phyloP scores from a whole-genome alignment of 2,888 invertebrate genomes.

The Pristionchus japonicus region DNA sequence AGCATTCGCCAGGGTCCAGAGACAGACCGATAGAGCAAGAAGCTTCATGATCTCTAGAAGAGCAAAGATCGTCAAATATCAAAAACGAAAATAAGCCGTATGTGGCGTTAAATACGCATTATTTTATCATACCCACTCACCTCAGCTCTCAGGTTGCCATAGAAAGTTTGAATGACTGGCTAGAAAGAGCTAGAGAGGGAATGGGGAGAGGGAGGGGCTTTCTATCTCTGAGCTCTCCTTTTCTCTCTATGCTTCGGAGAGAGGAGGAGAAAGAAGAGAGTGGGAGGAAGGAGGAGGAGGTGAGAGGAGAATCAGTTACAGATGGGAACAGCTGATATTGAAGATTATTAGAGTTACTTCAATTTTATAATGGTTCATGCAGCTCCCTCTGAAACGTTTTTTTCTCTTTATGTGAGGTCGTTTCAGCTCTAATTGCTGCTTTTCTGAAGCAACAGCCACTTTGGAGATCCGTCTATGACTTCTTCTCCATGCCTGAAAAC shows the following conservation, averaged over 20 bases:
- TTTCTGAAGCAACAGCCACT: background rate
- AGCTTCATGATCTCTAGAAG: background rate
- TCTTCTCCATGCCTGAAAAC: background rate
- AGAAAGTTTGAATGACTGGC: conserved; percentile 18
- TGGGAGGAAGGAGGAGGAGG: background rate
- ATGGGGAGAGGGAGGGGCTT: background rate
- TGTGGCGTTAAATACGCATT: background rate
- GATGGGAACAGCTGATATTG: background rate
- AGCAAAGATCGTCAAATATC: background rate
- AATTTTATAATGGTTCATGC: too few relatives aligned
- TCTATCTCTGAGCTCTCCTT: background rate
- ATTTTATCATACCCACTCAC: background rate
- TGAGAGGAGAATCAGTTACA: background rate
- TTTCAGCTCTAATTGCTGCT: background rate
- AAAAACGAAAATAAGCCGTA: background rate
- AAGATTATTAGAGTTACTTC: too few relatives aligned
- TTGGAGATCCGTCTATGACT: background rate
- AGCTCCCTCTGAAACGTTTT: background rate
- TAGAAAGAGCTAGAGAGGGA: background rate
- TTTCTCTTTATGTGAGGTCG: background rate
- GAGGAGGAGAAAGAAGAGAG: background rate
- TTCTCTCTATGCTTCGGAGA: background rate
- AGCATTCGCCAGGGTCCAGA: background rate
- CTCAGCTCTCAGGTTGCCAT: conserved; percentile 23
- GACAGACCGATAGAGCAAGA: background rate